phyloP scores from a whole-genome alignment of 2,888 invertebrate species.

The Habroteleia sp. region DNA sequence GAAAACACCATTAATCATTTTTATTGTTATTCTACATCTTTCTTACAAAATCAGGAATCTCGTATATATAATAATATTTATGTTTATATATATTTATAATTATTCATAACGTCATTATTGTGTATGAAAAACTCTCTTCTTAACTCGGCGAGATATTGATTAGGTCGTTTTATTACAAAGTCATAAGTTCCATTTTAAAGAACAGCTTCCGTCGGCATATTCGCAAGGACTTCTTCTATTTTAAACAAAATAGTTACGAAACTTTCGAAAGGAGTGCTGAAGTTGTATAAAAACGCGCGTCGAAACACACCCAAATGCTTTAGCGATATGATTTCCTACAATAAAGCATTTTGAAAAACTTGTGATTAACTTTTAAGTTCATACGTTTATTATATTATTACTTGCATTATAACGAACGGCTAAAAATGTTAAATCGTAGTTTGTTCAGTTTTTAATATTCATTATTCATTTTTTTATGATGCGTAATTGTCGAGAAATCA shows the following conservation, averaged over 20 bases:
- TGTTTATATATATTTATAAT: slow-evolving; percentile 53
- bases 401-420: too few relatives aligned
- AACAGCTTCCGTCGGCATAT: slow-evolving; percentile 56
- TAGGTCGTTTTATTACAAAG: slow-evolving; percentile 59
- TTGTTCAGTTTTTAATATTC: too few relatives aligned
- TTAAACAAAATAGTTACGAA: slow-evolving; percentile 49
- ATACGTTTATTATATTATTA: too few relatives aligned
- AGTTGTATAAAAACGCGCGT: slow-evolving; percentile 47
- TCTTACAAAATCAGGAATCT: slow-evolving; percentile 76
- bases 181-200: slow-evolving; percentile 51
- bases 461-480: too few relatives aligned
- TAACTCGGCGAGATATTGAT: slow-evolving; percentile 60
- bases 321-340: too few relatives aligned
- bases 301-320: too few relatives aligned
- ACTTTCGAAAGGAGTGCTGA: slow-evolving; percentile 44
- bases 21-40: slow-evolving; percentile 61
- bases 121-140: slow-evolving; percentile 55
- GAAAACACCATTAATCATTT: slow-evolving; percentile 60
- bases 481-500: slow-evolving; percentile 38
- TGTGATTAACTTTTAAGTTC: too few relatives aligned
- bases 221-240: slow-evolving; percentile 52
- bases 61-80: slow-evolving; percentile 58
- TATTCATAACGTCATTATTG: slow-evolving; percentile 57
- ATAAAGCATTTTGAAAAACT: too few relatives aligned
- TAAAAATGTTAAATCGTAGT: too few relatives aligned